Conservation (phyloP, 2,888 invertebrate species). For the Latheticus oryzae region DNA sequence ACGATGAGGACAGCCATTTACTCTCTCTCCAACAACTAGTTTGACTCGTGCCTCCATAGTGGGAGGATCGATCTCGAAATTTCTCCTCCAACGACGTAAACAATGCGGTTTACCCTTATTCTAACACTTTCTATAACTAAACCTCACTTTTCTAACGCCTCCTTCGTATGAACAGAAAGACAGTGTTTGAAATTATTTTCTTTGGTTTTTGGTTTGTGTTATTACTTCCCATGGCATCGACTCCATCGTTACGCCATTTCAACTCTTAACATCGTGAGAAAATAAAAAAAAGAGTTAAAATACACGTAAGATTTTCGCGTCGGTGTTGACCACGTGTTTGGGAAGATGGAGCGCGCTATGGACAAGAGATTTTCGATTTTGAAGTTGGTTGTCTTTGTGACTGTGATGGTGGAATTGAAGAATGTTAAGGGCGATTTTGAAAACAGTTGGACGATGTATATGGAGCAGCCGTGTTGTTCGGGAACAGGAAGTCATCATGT, state of each 20-base stretch:
- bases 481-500: constrained; percentile 70
- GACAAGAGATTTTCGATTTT: constrained; percentile 37
- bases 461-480: constrained; percentile 75
- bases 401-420: constrained; percentile 49
- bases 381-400: constrained; percentile 53
- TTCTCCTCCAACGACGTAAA: constrained; percentile 48
- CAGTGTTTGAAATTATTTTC: constrained; percentile 28
- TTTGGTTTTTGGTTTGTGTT: constrained; percentile 23
- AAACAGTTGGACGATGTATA: constrained; percentile 75
- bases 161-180: constrained; percentile 16
- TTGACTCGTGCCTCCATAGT: constrained; percentile 45
- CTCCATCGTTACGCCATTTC: no score
- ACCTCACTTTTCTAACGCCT: neutral
- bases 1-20: constrained; percentile 50
- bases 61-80: constrained; percentile 33
- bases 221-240: neutral
- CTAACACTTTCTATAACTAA: constrained; percentile 9
- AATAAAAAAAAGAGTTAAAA: no score
- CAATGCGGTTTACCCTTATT: constrained; percentile 47
- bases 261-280: no score
- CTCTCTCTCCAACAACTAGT: constrained; percentile 52
- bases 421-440: constrained; percentile 67
- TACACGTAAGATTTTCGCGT: no score
- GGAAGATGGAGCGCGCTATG: constrained; percentile 48
- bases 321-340: no score